Evolutionary conservation across 1,140 invertebrate genomes (phyloP), one percentile per base, ranked within the genome.

Genomic region (Pemphigus obesinymphae): DNA sequence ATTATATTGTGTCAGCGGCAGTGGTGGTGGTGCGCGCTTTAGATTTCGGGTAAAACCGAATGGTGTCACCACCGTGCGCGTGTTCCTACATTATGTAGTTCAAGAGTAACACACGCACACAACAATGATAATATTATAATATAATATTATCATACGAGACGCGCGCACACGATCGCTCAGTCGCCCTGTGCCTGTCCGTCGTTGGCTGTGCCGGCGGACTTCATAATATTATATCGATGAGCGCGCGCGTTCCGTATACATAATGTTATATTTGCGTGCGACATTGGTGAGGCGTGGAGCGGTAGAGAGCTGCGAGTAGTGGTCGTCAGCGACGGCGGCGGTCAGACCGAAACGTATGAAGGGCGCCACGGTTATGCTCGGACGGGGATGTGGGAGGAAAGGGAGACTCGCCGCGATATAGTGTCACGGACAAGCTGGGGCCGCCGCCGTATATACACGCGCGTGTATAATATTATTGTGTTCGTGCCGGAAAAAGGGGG

Each of bases 21-120:
- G 20, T 20, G 63, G 34, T 2, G 31, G 63, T 11, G 31, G 61
- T 23, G 48, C 29, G 53, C n/a, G 50, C 75, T 53, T 78, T 78
- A 53, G n/a, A 55, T 75, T 78, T 78, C 75, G 53, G 53, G 50
- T 3, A 43, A 61, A 78, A 40, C 48, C 75, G n/a, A 58, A 78
- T 15, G 53, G 73, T 58, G 75, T 78, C n/a, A 6, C 73, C 17
- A n/a, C n/a, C n/a, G 26, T 26, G 4, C 63, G 29, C 63, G 10
- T 13, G 17, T n/a, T n/a, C n/a, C n/a, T 48, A 76, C 43, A 45
- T 20, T 17, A 75, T 23, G 75, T 78, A 78, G 75, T 78, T 78
- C 75, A 78, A 78, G 75, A 58, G 75, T 55, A 78, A 58, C n/a
- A 20, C 6, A 34, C 53, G 7, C 50, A 4, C 4, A 40, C 4